Conservation (phyloP, 2,113 vertebrate species). For the Brienomyrus longianalis region DNA sequence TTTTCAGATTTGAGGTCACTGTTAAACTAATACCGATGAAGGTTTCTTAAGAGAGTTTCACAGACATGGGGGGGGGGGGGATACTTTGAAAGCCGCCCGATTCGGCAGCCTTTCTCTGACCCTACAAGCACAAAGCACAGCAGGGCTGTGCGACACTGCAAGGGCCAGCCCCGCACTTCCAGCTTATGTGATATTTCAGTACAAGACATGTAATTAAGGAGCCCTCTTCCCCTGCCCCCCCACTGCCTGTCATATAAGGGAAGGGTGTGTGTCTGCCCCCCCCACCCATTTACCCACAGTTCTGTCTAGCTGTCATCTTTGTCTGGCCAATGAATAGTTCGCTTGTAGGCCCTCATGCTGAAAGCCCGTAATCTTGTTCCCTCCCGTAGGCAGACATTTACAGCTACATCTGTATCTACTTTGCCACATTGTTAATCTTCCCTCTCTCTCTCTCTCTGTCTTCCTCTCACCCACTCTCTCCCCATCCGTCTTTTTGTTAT, state of each 20-base stretch:
- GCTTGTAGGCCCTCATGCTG: neutral
- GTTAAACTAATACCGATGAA: neutral
- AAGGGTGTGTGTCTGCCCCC: neutral
- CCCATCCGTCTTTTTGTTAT: neutral
- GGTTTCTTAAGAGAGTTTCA: neutral
- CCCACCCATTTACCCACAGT: neutral
- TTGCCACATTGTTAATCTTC: neutral
- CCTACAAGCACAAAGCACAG: neutral
- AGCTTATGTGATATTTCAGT: neutral
- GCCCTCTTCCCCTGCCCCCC: neutral
- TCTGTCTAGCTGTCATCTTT: neutral
- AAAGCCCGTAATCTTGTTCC: neutral
- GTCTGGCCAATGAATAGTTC: neutral
- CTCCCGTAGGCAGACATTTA: neutral
- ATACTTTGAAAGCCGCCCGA: neutral
- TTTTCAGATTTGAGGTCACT: neutral
- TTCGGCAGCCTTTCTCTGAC: neutral
- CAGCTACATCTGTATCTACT: slow-evolving; percentile 1
- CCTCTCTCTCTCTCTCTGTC: neutral
- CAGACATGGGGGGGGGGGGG: neutral
- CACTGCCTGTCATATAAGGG: neutral
- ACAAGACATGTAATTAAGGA: slow-evolving; percentile 1
- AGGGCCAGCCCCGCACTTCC: neutral
- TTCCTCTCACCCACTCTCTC: neutral
- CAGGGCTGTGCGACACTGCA: neutral